Evolutionary conservation across 1,140 invertebrate genomes (phyloP), one percentile per base, ranked within the genome.

Genomic region (Dendrolimus kikuchii): DNA sequence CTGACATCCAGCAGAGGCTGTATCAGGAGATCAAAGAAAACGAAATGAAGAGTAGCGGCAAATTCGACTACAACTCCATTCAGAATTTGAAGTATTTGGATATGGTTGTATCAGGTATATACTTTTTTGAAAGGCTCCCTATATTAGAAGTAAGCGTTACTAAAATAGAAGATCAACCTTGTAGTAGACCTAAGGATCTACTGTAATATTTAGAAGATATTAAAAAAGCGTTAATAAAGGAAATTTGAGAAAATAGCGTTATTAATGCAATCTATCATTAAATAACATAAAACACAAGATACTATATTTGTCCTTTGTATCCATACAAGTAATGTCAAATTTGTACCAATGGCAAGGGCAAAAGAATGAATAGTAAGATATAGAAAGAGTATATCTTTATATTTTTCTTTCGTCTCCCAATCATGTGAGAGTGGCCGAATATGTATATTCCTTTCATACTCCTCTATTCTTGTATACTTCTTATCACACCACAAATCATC

Each of bases 1-100:
- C 86, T 38, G 85, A 89, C 0, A 70, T 91, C 3, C 92, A 93
- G 61, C 73, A 90, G 4, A 86, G 77, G 7, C 42, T 68, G 38
- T 46, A 10, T 0, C 38, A 59, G 40, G 66, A 66, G 36, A 61
- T 66, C 42, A 56, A 41, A 10, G 54, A 63, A 6, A 46, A 57
- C 38, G 59, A 64, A 2, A 6, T 38, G 4, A 62, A 60, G 6
- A 59, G 51, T 23, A 48, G 45, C 5, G 64, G 56, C 5, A 60
- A 62, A 38, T 53, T 68, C 7, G 61, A 61, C 42, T 64, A 55
- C 43, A 59, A 57, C 36, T 51, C 55, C 1, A 59, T 64, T 49
- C 58, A 64, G 38, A 45, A 50, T 6, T 51, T 64, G 65, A 49
- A 7, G 7, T 66, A 66, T 37, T 40, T 62, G 64, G 66, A 66